Evolutionary conservation across 2,888 invertebrate species (phyloP).

Genomic region (Vesta saturnalis): DNA sequence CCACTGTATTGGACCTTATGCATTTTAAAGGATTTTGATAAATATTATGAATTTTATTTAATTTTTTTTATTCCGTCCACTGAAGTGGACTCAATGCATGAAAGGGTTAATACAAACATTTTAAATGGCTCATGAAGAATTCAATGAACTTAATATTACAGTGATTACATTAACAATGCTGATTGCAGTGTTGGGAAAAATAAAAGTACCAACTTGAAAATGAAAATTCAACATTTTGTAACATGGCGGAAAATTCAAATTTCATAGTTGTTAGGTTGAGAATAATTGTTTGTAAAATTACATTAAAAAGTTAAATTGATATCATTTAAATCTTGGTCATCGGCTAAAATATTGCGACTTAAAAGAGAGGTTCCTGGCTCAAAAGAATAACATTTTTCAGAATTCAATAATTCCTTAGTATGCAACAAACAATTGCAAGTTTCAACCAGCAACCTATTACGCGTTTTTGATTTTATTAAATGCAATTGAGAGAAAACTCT

Average conservation of each 20-base stretch:
- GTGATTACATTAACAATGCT: no score
- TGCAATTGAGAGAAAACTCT: background rate
- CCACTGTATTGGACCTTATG: no score
- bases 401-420: background rate
- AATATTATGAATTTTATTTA: no score
- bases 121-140: no score
- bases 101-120: no score
- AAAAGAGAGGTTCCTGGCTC: background rate
- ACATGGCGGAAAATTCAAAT: background rate
- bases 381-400: background rate
- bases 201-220: no score
- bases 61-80: no score
- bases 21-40: no score
- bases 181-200: no score
- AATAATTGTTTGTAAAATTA: background rate
- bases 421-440: background rate
- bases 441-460: background rate
- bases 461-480: background rate
- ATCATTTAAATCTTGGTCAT: background rate
- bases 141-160: no score
- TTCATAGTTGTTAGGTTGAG: background rate
- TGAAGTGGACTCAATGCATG: no score
- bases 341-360: background rate
- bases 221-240: background rate
- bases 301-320: background rate